Percentiles rank a stretch among this genome's conserved stretches.
phyloP scores from a whole-genome alignment of 1,140 invertebrate genomes.

The Aphaenogaster rudis region DNA sequence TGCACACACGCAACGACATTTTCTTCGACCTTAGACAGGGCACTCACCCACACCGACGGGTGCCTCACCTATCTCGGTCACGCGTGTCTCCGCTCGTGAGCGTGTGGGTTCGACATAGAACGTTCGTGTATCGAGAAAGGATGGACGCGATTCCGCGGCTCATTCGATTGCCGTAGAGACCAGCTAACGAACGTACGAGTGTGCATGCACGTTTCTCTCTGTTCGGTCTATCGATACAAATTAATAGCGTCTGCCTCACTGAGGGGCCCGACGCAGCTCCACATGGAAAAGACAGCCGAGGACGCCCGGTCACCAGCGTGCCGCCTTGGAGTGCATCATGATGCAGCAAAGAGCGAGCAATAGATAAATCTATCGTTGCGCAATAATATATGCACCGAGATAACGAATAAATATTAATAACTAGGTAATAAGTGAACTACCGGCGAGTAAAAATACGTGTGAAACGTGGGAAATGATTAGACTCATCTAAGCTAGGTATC shows the following conservation, averaged over 20 bases:
- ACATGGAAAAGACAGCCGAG: neutral
- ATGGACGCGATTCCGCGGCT: conserved; percentile 51
- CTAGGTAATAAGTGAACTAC: neutral
- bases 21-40: conserved; percentile 57
- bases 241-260: conserved; percentile 73
- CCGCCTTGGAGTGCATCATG: neutral
- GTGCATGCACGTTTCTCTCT: conserved; percentile 70
- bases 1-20: conserved; percentile 44
- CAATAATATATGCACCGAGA: neutral
- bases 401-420: neutral
- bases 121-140: conserved; percentile 33
- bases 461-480: neutral
- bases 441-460: neutral
- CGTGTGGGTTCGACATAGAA: neutral
- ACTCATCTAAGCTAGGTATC: neutral
- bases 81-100: conserved; percentile 40
- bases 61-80: conserved; percentile 64
- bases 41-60: neutral
- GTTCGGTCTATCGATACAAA: conserved; percentile 78
- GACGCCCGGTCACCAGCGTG: conserved; percentile 13
- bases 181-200: conserved; percentile 73
- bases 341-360: neutral
- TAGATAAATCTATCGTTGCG: neutral
- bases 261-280: neutral
- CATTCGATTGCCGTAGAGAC: conserved; percentile 57